Conservation (phyloP, 2,888 invertebrate species). For the Lampropteryx suffumata region DNA sequence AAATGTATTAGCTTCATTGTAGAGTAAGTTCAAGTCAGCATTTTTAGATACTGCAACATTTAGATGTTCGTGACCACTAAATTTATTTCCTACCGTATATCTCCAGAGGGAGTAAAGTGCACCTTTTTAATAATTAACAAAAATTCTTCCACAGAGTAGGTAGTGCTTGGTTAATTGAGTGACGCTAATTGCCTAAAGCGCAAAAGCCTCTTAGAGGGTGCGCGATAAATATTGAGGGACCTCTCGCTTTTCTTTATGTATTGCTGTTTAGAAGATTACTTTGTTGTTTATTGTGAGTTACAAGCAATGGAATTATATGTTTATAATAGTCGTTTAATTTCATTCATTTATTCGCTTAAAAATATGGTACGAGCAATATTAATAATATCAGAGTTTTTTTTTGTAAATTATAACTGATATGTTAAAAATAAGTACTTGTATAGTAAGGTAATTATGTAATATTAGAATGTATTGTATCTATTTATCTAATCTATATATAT, state of each 20-base stretch:
- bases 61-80: constrained; percentile 6
- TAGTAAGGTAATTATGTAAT: no score
- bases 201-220: constrained; percentile 70
- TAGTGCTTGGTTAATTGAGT: constrained; percentile 73
- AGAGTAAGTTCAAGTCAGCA: no score
- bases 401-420: no score
- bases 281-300: constrained; percentile 33
- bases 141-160: constrained; percentile 68
- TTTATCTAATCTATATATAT: no score
- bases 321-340: not conserved
- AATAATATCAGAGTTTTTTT: no score
- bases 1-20: no score
- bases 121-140: constrained; percentile 81
- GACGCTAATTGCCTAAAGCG: constrained; percentile 79
- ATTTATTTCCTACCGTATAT: constrained; percentile 37
- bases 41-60: constrained; percentile 6
- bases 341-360: no score
- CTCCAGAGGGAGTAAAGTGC: constrained; percentile 65
- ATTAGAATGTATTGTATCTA: no score
- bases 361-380: no score
- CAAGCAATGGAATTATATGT: not conserved
- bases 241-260: constrained; percentile 64
- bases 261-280: constrained; percentile 39
- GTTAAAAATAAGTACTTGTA: no score
- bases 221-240: constrained; percentile 62